Evolutionary conservation across 2,113 vertebrate species (phyloP), one percentile per base, ranked within the genome.

Genomic region (Arvicanthis niloticus): DNA sequence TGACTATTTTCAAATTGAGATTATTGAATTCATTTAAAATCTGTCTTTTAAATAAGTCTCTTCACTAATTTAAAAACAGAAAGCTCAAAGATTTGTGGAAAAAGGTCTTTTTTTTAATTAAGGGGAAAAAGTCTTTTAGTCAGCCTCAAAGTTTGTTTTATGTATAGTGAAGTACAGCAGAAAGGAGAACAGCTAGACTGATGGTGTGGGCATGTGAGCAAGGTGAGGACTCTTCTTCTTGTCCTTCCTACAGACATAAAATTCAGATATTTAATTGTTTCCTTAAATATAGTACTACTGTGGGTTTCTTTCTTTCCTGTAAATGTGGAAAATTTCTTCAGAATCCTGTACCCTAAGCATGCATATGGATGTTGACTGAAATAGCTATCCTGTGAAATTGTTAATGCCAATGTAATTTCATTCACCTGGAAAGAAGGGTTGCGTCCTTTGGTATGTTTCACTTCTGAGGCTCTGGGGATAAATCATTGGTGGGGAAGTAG

Each of bases 331-430:
- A 5, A 80, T 65, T 58, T 0, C 2, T 94, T 21, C n/a, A 75
- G 60, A 96, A 56, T 3, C 84, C 88, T 73, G 34, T 77, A 68
- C 1, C 34, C 31, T 70, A 2, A 9, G 11, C 77, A 11, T 93
- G 62, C 15, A 85, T 88, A 76, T 96, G 53, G 31, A n/a, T 80
- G 3, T 22, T 82, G 19, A 56, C 60, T 87, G 68, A 96, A 91
- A 96, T 51, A 76, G 37, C 53, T 87, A 1, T 89, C 48, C 81
- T 91, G 8, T 37, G 65, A 65, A 92, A 95, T 58, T 95, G 60
- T 92, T 82, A 91, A 67, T 73, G 68, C 48, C 3, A 40, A 45
- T 21, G 40, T 31, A 37, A 82, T 65, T 73, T 68, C 31, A 85
- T 86, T 70, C 53, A 62, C 2, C 8, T 53, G 81, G 31, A 65